Evolutionary conservation across 2,113 vertebrate genomes (phyloP).

Genomic region (Ivindomyrus marchei): DNA sequence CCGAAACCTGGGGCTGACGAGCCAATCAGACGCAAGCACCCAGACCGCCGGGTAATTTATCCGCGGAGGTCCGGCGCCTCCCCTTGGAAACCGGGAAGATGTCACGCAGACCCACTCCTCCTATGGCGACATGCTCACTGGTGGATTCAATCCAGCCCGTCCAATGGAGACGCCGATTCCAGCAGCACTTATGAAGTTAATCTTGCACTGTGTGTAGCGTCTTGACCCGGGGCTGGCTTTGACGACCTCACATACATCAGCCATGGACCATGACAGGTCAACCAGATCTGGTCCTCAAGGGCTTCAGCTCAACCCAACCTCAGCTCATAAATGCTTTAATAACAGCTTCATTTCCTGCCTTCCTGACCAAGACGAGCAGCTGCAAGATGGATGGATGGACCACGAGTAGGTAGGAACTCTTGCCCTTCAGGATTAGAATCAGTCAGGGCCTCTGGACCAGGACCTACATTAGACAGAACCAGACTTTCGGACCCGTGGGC

Average conservation of each 20-base stretch:
- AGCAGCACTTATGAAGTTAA: neutral
- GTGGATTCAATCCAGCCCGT: neutral
- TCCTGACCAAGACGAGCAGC: neutral
- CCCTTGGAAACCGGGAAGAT: neutral
- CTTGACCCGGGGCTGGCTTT: neutral
- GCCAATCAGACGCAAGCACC: constrained; percentile 1
- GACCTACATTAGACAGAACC: neutral
- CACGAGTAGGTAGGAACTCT: neutral
- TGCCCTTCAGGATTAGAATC: neutral
- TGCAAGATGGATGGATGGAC: neutral
- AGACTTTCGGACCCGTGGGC: neutral
- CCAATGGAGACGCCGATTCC: neutral
- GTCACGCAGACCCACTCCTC: neutral
- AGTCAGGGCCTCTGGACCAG: neutral
- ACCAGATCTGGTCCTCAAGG: neutral
- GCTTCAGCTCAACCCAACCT: neutral
- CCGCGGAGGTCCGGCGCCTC: neutral
- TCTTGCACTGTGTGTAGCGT: neutral
- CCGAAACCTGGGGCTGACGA: neutral
- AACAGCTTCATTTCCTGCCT: neutral
- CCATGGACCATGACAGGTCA: neutral
- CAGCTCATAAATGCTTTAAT: neutral
- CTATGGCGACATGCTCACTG: neutral
- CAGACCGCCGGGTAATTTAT: neutral
- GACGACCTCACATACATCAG: neutral